Percentiles rank a stretch among this genome's conserved stretches.
Conservation (phyloP, 2,797 vertebrate genomes). For the Danio kyathit region DNA sequence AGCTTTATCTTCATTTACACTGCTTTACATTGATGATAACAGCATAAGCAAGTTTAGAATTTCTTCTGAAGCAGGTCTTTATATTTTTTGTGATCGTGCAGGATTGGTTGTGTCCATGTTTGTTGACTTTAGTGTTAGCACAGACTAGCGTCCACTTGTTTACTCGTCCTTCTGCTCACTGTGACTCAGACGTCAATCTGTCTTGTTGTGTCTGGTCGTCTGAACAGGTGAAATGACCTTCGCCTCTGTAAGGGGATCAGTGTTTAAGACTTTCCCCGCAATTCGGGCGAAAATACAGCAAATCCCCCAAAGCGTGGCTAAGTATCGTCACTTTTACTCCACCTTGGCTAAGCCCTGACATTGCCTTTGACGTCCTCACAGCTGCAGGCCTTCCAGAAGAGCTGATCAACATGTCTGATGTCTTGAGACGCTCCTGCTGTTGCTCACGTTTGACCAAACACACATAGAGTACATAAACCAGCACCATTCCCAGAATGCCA, state of each 20-base stretch:
- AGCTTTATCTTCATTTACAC: background rate
- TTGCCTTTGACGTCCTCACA: slow-evolving; percentile 58
- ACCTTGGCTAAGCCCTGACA: slow-evolving; percentile 52
- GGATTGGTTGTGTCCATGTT: too few species aligned
- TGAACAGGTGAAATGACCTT: slow-evolving; percentile 55
- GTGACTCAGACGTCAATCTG: slow-evolving; percentile 17
- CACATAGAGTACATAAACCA: too few species aligned
- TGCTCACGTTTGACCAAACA: slow-evolving; percentile 46
- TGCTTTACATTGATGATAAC: background rate
- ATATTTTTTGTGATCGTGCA: too few species aligned
- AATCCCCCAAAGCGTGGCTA: slow-evolving; percentile 46
- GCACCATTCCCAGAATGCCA: too few species aligned
- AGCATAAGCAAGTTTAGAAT: too few species aligned
- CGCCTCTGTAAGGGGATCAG: slow-evolving; percentile 56
- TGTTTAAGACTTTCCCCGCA: slow-evolving; percentile 45
- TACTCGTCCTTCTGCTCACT: background rate
- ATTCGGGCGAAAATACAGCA: slow-evolving; percentile 45
- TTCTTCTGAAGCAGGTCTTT: background rate
- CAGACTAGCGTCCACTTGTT: background rate
- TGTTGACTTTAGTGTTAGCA: background rate
- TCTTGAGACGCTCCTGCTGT: slow-evolving; percentile 38
- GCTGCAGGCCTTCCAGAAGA: slow-evolving; percentile 32
- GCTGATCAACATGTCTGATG: too few species aligned
- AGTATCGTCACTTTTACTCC: slow-evolving; percentile 39
- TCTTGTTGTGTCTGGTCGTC: slow-evolving; percentile 51